These are phyloP conservation scores for Molanna angustata DNA, from an alignment of 2,888 invertebrate genomes.

Conservation along the genomic window DNA sequence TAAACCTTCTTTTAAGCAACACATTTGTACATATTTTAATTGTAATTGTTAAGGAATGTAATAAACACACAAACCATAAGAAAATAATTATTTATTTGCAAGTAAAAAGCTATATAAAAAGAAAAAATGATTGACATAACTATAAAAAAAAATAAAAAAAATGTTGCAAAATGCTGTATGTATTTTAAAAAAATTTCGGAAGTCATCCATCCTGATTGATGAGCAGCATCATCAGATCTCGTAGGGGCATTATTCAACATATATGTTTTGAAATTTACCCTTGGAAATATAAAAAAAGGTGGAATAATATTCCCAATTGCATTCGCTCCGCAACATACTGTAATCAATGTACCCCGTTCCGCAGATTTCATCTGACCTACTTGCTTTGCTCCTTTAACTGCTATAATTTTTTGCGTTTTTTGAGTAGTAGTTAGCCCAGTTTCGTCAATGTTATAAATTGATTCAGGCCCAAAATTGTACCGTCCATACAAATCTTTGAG, in stretches of 20 bases:
- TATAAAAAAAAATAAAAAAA: too few relatives aligned
- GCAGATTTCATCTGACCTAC: constrained; percentile 9
- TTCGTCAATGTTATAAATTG: constrained; percentile 8
- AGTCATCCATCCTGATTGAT: constrained; percentile 5
- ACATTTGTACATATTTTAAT: too few relatives aligned
- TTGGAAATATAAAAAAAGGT: constrained; percentile 3
- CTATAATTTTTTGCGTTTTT: constrained; percentile 2
- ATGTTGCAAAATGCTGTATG: background rate
- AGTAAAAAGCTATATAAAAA: background rate
- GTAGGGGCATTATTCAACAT: constrained; percentile 1
- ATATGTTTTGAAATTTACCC: constrained; percentile 3
- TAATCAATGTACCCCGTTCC: constrained; percentile 8
- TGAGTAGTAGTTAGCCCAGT: constrained; percentile 7
- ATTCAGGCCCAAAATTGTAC: constrained; percentile 1
- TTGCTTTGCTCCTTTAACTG: constrained; percentile 8
- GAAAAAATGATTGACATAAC: background rate
- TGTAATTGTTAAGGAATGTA: too few relatives aligned
- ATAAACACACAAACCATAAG: too few relatives aligned
- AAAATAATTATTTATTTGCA: too few relatives aligned
- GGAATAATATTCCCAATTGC: constrained; percentile 7
- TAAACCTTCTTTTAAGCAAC: too few relatives aligned
- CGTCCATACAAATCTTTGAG: constrained; percentile 2
- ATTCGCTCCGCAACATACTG: constrained; percentile 4
- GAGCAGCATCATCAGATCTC: background rate
- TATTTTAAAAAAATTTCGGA: constrained; percentile 1